A percentile compares a stretch with the other conserved stretches of the same genome.
These are phyloP conservation scores for Lutjanus erythropterus DNA, from an alignment of 2,113 vertebrate species.

Conservation along the genomic window DNA sequence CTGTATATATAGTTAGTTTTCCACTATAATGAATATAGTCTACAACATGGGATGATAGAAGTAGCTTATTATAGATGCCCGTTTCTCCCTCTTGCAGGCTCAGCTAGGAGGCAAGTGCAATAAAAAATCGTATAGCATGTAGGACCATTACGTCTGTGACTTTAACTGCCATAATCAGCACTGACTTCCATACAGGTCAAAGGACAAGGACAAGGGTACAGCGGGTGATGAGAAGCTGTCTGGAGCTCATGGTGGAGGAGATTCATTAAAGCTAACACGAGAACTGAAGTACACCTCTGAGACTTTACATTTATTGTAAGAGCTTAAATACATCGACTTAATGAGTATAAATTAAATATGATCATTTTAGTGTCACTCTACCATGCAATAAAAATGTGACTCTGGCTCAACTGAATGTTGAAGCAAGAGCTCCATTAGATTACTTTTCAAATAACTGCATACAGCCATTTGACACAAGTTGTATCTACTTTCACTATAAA, in stretches of 20 bases:
- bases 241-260: background rate
- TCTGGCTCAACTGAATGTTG: background rate
- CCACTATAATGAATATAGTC: background rate
- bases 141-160: conserved; percentile 4
- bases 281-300: conserved; percentile 8
- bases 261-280: conserved; percentile 25
- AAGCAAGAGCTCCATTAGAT: background rate
- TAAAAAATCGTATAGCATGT: conserved; percentile 25
- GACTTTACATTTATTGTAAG: conserved; percentile 16
- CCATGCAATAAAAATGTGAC: background rate
- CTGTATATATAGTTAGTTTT: background rate
- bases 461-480: background rate
- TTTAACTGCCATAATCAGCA: conserved; percentile 11
- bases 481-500: background rate
- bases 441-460: no score
- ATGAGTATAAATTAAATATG: conserved; percentile 19
- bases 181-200: background rate
- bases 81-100: background rate
- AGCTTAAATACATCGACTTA: conserved; percentile 4
- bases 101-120: background rate
- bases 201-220: no score
- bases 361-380: background rate
- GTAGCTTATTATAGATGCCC: background rate
- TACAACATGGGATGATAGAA: background rate
- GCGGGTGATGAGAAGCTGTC: conserved; percentile 9